These are phyloP conservation scores for Oxyura jamaicensis DNA, from an alignment of 2,113 vertebrate species.

Conservation along the genomic window DNA sequence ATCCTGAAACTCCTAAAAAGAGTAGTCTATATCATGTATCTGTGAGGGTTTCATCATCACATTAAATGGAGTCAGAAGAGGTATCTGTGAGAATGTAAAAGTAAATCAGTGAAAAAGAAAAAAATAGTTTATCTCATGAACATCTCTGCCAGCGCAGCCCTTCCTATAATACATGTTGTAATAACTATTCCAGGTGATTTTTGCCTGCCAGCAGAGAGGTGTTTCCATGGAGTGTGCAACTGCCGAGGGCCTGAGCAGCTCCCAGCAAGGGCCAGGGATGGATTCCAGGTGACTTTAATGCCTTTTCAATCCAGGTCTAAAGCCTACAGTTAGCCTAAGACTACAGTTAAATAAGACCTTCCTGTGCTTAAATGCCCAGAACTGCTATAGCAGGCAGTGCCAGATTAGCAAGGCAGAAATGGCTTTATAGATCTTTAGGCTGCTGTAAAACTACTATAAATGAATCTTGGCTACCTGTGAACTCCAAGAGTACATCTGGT, in stretches of 20 bases:
- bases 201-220: not conserved
- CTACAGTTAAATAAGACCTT: conserved; percentile 27
- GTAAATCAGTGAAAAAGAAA: not conserved
- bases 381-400: not conserved
- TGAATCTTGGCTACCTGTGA: conserved; percentile 31
- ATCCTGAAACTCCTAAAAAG: not conserved
- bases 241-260: rapidly evolving
- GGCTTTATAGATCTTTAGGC: conserved; percentile 34
- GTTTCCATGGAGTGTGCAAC: not conserved
- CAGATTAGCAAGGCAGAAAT: conserved; percentile 3
- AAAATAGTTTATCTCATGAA: not conserved
- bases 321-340: not conserved
- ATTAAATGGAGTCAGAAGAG: not conserved
- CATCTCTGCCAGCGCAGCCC: not conserved
- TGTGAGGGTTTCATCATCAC: not conserved
- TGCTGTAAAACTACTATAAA: conserved; percentile 42
- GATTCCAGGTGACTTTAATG: conserved; percentile 42
- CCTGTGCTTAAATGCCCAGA: not conserved
- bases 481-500: not conserved
- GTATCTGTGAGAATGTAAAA: not conserved
- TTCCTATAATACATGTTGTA: not conserved
- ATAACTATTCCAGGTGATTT: conserved; percentile 13
- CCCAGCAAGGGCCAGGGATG: not conserved
- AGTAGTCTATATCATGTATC: not conserved
- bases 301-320: conserved; percentile 20